phyloP scores from a whole-genome alignment of 2,113 vertebrate species.

The Notechis scutatus region DNA sequence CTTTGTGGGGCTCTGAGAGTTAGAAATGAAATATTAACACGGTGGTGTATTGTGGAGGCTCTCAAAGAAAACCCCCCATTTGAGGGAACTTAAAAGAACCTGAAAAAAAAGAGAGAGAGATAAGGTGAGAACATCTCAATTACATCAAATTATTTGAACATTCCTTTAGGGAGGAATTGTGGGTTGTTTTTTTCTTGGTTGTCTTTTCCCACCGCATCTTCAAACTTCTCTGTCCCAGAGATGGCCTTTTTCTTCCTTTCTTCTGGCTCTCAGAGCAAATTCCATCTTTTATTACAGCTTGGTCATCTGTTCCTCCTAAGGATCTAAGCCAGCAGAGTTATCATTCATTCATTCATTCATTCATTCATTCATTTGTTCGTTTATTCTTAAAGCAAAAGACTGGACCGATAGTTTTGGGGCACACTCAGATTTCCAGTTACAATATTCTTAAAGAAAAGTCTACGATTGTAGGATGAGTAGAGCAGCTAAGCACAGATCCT shows the following conservation, averaged over 20 bases:
- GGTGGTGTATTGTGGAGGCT: constrained; percentile 74
- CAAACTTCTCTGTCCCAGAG: constrained; percentile 15
- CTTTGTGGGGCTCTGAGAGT: constrained; percentile 85
- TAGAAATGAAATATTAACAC: constrained; percentile 97
- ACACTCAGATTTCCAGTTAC: neutral
- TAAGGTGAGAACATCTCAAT: constrained; percentile 3
- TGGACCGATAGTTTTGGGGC: too few species aligned
- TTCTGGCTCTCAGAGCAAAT: neutral
- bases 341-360: too few species aligned
- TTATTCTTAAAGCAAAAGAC: neutral
- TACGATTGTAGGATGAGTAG: neutral
- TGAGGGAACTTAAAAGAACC: constrained; percentile 83
- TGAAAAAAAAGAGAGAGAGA: constrained; percentile 20
- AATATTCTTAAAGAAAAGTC: neutral
- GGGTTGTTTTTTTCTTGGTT: neutral
- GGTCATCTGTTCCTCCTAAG: neutral
- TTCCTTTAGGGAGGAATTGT: neutral
- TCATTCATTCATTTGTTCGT: too few species aligned
- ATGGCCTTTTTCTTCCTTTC: neutral
- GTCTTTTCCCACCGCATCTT: neutral
- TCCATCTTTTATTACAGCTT: neutral
- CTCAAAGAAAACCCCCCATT: constrained; percentile 88
- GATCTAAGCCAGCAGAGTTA: neutral
- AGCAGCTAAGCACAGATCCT: neutral
- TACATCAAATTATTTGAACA: constrained; percentile 5